Base-by-base conservation (phyloP, 2,797 vertebrate species). In the Centroberyx gerrardi region DNA sequence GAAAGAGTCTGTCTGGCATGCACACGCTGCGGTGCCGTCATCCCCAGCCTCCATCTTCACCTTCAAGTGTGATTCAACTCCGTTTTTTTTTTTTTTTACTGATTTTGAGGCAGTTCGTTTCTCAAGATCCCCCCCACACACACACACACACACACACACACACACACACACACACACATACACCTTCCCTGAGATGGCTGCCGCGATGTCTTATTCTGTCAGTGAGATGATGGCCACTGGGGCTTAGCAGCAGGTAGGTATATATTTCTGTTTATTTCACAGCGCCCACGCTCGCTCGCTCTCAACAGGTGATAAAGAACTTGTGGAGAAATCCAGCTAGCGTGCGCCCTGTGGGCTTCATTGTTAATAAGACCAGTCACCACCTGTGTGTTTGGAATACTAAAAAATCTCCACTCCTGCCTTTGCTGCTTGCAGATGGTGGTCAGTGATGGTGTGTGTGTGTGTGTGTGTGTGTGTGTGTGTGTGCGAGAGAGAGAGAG, bases 281-380 rank as follows among this genome's bases (percentile, higher is more conserved):
- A 68, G 73, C 2, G 8, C 71, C 72, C 53, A 61, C n/a, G 65
- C 83, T 79, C 65, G 65, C 69, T 40, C 29, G 44, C 72, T 90
- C 82, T 76, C 86, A 88, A 87, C 72, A 82, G 82, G 86, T 82
- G 84, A 90, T 83, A 80, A 83, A 88, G 83, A 66, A 85, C 81
- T 78, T 33, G 69, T 71, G 70, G 72, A 84, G 83, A 66, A 85
- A 81, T 81, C 82, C 77, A 59, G 82, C 78, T 62, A 67, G 55
- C 29, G 5, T 60, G 61, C 75, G 66, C 79, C 82, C 79, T 53
- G 33, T 80, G 79, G 90, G 83, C 83, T 82, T 87, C 72, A 70
- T 65, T 78, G 56, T 74, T 90, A 90, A 90, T 84, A 82, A 87
- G 81, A 86, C 54, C 81, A 78, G 76, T 79, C 81, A 82, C 56